These are phyloP conservation scores for Radopholus similis DNA, from an alignment of 1,140 invertebrate genomes.

Conservation along the genomic window DNA sequence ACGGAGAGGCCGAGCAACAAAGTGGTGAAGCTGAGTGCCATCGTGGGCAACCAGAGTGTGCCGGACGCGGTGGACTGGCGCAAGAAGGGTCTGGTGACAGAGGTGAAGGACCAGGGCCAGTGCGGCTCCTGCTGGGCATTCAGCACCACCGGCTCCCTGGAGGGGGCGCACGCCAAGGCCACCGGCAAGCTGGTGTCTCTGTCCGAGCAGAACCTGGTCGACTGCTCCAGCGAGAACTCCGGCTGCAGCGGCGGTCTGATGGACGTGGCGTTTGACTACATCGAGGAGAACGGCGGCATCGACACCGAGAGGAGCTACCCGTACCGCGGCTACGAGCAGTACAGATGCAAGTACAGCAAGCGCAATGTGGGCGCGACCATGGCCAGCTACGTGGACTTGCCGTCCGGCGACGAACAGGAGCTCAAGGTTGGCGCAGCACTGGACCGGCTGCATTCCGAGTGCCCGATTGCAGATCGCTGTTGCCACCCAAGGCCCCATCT, in stretches of 20 bases:
- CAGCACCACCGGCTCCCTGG: slow-evolving; percentile 80
- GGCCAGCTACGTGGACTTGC: slow-evolving; percentile 74
- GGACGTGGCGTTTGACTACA: slow-evolving; percentile 63
- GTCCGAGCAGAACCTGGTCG: slow-evolving; percentile 93
- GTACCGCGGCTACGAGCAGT: slow-evolving; percentile 73
- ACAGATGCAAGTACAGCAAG: not conserved
- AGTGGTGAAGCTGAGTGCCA: not conserved
- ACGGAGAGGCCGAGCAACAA: not conserved
- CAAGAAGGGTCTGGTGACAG: slow-evolving; percentile 77
- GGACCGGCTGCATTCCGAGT: not conserved
- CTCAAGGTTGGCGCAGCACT: slow-evolving; percentile 63
- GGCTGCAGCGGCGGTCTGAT: slow-evolving; percentile 72
- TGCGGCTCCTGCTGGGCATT: slow-evolving; percentile 95
- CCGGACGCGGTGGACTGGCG: slow-evolving; percentile 75
- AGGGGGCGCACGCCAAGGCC: slow-evolving; percentile 83
- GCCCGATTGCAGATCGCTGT: slow-evolving; percentile 65
- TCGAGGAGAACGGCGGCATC: slow-evolving; percentile 77
- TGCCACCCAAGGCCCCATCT: slow-evolving; percentile 79
- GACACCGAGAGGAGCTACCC: slow-evolving; percentile 86
- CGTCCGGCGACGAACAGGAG: slow-evolving; percentile 66
- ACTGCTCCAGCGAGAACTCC: slow-evolving; percentile 81
- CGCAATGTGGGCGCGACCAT: slow-evolving; percentile 73
- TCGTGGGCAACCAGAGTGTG: not conserved
- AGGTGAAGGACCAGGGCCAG: slow-evolving; percentile 80
- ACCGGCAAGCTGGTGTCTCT: slow-evolving; percentile 71